Evolutionary conservation across 2,797 vertebrate genomes (phyloP).

Genomic region (Simalia tracyae): DNA sequence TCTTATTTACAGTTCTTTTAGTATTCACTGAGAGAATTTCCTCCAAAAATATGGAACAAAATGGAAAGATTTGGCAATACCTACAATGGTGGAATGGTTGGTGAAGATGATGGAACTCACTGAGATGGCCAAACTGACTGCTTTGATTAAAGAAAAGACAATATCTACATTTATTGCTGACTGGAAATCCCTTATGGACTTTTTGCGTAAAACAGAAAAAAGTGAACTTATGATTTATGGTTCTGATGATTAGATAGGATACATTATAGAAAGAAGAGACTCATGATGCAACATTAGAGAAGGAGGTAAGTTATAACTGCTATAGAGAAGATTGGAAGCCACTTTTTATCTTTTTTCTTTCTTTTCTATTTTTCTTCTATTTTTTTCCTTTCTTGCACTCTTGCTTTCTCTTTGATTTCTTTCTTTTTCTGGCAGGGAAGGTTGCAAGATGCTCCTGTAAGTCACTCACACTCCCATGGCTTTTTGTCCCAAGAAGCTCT

Average conservation of each 20-base stretch:
- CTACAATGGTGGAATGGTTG: background rate
- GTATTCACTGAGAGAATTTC: constrained; percentile 2
- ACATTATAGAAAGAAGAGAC: background rate
- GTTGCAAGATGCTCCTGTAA: too few species aligned
- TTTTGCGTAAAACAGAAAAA: background rate
- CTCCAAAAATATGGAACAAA: background rate
- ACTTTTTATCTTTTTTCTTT: background rate
- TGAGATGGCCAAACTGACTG: background rate
- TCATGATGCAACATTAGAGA: background rate
- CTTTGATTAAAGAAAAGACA: background rate
- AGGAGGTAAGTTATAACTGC: background rate
- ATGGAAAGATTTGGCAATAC: background rate
- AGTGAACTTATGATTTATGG: background rate
- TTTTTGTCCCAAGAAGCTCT: too few species aligned
- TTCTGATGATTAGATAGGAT: background rate
- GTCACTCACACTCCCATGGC: too few species aligned
- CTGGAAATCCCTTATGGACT: background rate
- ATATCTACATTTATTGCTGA: background rate
- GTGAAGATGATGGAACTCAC: background rate
- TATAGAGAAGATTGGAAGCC: background rate
- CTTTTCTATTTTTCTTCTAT: background rate
- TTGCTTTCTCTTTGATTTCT: too few species aligned
- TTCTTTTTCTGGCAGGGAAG: too few species aligned
- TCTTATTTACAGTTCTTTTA: constrained; percentile 8
- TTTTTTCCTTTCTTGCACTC: too few species aligned